These are phyloP conservation scores for Tokudaia muenninki DNA, from an alignment of 2,797 vertebrate species.

Conservation along the genomic window DNA sequence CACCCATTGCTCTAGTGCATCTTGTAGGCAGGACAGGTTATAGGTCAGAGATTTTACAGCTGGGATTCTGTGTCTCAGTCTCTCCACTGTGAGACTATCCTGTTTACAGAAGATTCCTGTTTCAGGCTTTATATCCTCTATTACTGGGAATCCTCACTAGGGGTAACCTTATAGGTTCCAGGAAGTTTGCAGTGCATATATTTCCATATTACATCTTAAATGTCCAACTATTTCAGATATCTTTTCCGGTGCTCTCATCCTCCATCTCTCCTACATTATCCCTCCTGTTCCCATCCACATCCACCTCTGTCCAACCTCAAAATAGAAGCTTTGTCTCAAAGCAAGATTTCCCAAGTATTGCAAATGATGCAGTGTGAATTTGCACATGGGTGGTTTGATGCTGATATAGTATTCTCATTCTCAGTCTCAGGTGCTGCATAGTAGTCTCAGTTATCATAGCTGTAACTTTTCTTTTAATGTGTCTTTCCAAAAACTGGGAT, in stretches of 20 bases:
- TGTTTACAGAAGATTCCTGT: not conserved
- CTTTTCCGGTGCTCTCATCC: not conserved
- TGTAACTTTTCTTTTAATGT: not conserved
- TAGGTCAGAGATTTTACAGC: not conserved
- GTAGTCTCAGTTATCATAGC: not conserved
- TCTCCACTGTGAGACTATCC: not conserved
- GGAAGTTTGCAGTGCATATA: not conserved
- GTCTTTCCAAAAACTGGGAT: not conserved
- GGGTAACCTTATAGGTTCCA: not conserved
- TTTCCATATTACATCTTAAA: not conserved
- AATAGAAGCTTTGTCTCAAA: not conserved
- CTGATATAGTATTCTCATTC: not conserved
- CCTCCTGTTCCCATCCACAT: not conserved
- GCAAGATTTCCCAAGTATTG: not conserved
- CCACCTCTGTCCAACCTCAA: not conserved
- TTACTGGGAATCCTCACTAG: not conserved
- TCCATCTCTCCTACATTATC: not conserved
- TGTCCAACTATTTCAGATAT: not conserved
- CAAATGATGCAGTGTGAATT: not conserved
- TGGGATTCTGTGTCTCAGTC: not conserved
- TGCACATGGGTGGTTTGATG: not conserved
- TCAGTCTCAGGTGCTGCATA: not conserved
- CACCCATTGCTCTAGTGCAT: not conserved
- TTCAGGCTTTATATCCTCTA: not conserved
- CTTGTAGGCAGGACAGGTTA: not conserved